phyloP scores from a whole-genome alignment of 2,113 vertebrate species.

The Castor canadensis region DNA sequence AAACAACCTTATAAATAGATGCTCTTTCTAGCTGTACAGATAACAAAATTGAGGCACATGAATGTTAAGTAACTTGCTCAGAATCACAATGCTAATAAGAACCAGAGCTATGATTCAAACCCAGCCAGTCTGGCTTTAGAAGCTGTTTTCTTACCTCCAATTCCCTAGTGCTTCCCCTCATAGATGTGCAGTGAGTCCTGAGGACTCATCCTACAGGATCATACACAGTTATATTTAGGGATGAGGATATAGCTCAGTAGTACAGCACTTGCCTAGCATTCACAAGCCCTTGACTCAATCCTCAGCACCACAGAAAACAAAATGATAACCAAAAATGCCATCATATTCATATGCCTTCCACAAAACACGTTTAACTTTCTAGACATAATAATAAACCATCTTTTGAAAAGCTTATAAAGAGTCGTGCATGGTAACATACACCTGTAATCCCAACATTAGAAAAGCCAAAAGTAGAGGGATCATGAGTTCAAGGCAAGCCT shows the following conservation, averaged over 20 bases:
- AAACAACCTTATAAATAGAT: not conserved
- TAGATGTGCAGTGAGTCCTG: not conserved
- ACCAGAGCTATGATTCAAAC: not conserved
- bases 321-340: not conserved
- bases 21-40: not conserved
- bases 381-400: not conserved
- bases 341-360: not conserved
- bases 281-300: not conserved
- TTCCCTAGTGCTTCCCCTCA: not conserved
- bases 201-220: rapidly evolving
- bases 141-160: no score
- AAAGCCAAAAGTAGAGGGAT: not conserved
- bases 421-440: no score
- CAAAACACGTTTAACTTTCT: not conserved
- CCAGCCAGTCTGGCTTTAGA: not conserved
- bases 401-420: not conserved
- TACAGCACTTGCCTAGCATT: not conserved
- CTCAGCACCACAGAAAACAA: not conserved
- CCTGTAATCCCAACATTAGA: no score
- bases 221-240: not conserved
- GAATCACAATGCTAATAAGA: not conserved
- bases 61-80: not conserved
- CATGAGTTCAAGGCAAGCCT: no score
- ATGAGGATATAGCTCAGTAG: not conserved
- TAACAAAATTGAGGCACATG: not conserved